phyloP scores from a whole-genome alignment of 1,140 invertebrate species.

The Cyclina sinensis region DNA sequence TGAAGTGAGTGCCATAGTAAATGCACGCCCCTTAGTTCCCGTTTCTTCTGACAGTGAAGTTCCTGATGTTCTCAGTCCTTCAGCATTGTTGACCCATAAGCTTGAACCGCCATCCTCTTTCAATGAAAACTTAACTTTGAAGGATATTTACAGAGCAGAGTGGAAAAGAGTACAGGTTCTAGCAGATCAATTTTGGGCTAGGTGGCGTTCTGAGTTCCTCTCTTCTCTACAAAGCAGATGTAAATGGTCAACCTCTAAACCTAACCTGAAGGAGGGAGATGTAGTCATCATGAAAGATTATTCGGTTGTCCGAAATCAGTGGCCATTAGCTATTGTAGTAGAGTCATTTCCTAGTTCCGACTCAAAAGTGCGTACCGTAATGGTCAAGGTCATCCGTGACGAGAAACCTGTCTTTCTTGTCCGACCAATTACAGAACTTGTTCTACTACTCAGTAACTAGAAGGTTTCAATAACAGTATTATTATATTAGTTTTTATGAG shows the following conservation, averaged over 20 bases:
- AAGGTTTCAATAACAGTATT: too few relatives aligned
- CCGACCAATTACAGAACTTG: neutral
- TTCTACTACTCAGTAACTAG: too few relatives aligned
- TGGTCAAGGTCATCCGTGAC: neutral
- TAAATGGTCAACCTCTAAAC: slow-evolving; percentile 29
- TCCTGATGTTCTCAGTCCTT: slow-evolving; percentile 67
- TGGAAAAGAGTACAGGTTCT: slow-evolving; percentile 63
- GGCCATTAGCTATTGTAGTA: slow-evolving; percentile 6
- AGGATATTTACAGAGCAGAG: slow-evolving; percentile 12
- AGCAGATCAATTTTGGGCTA: slow-evolving; percentile 58
- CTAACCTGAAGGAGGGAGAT: slow-evolving; percentile 42
- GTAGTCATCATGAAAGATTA: slow-evolving; percentile 50
- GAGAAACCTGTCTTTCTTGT: neutral
- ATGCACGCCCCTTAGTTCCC: slow-evolving; percentile 69
- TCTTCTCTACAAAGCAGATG: slow-evolving; percentile 45
- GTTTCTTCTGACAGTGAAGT: slow-evolving; percentile 64
- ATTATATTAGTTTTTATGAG: too few relatives aligned
- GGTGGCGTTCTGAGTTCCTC: slow-evolving; percentile 33
- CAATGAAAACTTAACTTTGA: neutral
- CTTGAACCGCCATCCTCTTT: neutral
- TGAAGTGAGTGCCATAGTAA: slow-evolving; percentile 72
- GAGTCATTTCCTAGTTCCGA: neutral
- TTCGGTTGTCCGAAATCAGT: neutral
- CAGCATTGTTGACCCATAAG: slow-evolving; percentile 58
- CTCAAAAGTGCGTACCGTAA: neutral